Conservation (phyloP, 2,888 invertebrate species). For the Melanostoma scalare region DNA sequence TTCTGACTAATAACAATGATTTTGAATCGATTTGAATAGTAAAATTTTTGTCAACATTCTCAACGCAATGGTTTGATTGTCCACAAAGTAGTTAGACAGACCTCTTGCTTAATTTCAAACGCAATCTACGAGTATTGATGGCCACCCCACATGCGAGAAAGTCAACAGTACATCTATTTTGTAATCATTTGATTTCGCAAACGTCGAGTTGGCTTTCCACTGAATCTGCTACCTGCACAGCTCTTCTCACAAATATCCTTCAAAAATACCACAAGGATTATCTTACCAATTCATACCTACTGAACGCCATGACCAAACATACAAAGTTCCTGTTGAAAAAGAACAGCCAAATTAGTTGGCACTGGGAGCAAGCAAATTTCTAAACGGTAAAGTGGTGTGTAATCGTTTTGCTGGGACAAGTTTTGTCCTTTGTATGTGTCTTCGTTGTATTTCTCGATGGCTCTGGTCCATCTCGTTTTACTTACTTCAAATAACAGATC, state of each 20-base stretch:
- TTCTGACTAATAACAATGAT: too few species aligned
- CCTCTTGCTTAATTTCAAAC: too few species aligned
- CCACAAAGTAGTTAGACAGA: too few species aligned
- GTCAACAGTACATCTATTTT: too few species aligned
- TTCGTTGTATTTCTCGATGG: constrained; percentile 18
- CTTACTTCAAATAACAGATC: constrained; percentile 28
- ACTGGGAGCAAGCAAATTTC: constrained; percentile 51
- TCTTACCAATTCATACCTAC: constrained; percentile 13
- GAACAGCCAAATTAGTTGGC: constrained; percentile 28
- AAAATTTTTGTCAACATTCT: too few species aligned
- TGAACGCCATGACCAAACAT: too few species aligned
- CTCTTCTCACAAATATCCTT: constrained; percentile 61
- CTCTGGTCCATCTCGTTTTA: not conserved
- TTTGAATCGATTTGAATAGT: too few species aligned
- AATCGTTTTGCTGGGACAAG: constrained; percentile 67
- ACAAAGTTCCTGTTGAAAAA: not conserved
- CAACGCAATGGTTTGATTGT: too few species aligned
- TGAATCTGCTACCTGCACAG: constrained; percentile 42
- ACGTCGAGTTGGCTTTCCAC: constrained; percentile 47
- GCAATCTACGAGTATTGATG: too few species aligned
- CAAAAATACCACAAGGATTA: constrained; percentile 50
- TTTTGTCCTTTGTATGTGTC: constrained; percentile 66
- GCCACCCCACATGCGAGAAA: too few species aligned
- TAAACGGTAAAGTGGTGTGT: constrained; percentile 68
- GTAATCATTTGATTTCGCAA: constrained; percentile 44